A percentile compares a stretch with the other conserved stretches of the same genome.
Evolutionary conservation across 2,113 vertebrate species (phyloP).

Genomic region (Mystacornis crossleyi): DNA sequence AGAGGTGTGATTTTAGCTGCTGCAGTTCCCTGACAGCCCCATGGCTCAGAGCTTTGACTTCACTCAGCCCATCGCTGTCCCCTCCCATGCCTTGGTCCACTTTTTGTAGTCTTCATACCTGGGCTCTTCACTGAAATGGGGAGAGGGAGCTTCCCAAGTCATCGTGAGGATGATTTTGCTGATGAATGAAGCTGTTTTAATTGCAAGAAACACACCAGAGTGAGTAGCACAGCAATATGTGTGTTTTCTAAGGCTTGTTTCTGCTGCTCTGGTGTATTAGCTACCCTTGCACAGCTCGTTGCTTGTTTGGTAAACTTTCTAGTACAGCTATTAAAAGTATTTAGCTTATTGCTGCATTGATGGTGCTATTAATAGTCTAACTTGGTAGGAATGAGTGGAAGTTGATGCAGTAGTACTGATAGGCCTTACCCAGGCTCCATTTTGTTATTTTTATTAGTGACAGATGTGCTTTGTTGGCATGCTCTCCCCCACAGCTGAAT

Average conservation of each 20-base stretch:
- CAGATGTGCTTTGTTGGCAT: constrained; percentile 46
- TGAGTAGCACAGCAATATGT: not conserved
- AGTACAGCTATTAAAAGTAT: not conserved
- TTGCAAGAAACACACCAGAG: not conserved
- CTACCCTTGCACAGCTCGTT: not conserved
- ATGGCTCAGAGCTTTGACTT: not conserved
- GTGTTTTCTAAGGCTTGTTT: not conserved
- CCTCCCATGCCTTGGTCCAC: not conserved
- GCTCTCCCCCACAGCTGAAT: not conserved
- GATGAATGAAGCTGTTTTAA: not conserved
- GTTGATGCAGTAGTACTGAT: constrained; percentile 13
- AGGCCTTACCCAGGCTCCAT: constrained; percentile 28
- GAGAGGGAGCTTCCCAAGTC: not conserved
- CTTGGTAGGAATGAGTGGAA: constrained; percentile 19
- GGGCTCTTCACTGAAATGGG: rapidly evolving
- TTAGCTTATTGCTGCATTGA: not conserved
- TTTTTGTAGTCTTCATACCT: not conserved
- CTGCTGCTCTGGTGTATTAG: not conserved
- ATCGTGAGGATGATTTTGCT: not conserved
- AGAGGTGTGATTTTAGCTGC: not conserved
- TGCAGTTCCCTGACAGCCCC: not conserved
- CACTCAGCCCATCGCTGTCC: not conserved
- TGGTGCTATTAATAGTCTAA: constrained; percentile 8
- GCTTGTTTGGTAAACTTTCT: constrained; percentile 9
- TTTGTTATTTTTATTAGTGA: constrained; percentile 53